Evolutionary conservation across 2,797 vertebrate species (phyloP).

Genomic region (Neoniphon sammara): DNA sequence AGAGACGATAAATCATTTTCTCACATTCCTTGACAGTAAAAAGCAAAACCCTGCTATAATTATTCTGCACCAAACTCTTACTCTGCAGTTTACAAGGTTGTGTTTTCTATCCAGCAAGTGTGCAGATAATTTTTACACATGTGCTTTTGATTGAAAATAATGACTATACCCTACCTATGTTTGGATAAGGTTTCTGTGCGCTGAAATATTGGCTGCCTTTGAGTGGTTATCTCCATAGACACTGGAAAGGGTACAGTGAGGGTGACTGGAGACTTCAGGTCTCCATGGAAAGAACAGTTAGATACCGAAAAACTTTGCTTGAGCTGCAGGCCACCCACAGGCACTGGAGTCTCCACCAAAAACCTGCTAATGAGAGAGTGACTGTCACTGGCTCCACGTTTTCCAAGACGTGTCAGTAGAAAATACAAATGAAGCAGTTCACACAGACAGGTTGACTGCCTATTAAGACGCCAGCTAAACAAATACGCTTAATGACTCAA

Average conservation of each 20-base stretch:
- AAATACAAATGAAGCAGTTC: constrained; percentile 72
- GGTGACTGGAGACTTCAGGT: constrained; percentile 57
- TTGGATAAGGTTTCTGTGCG: constrained; percentile 71
- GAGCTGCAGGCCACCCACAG: constrained; percentile 77
- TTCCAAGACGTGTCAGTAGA: constrained; percentile 77
- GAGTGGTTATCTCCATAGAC: constrained; percentile 61
- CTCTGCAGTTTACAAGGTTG: constrained; percentile 67
- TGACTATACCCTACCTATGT: constrained; percentile 75
- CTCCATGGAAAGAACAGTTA: constrained; percentile 73
- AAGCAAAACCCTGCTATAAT: constrained; percentile 58
- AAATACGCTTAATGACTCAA: constrained; percentile 78
- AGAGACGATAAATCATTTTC: constrained; percentile 74
- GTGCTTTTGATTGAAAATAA: constrained; percentile 81
- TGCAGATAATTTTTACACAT: constrained; percentile 69
- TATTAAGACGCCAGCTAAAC: constrained; percentile 72
- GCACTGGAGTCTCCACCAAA: constrained; percentile 63
- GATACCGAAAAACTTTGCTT: constrained; percentile 60
- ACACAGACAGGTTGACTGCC: constrained; percentile 72
- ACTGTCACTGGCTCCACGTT: constrained; percentile 75
- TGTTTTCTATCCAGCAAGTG: constrained; percentile 61
- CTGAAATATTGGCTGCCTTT: constrained; percentile 68
- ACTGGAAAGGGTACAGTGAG: constrained; percentile 52
- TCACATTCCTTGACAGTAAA: constrained; percentile 69
- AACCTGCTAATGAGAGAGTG: constrained; percentile 77
- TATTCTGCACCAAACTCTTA: constrained; percentile 59